Base-by-base conservation (phyloP, 2,888 invertebrate species). In the Lycocerus yunnanus region DNA sequence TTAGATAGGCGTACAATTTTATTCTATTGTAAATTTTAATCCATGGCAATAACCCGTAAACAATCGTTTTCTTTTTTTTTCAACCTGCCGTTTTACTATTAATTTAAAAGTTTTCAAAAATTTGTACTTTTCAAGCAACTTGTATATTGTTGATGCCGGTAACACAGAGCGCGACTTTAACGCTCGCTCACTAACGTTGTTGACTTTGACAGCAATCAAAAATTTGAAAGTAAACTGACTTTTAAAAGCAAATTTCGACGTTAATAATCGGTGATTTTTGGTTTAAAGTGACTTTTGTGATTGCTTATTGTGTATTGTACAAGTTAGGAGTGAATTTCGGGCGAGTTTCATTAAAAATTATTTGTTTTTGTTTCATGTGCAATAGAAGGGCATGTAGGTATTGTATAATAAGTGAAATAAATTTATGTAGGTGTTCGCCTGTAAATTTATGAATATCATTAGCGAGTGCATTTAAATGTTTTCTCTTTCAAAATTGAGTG, bases 391-490 rank as follows among this genome's bases (percentile, higher is more conserved):
- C 24, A 69, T 72, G 72, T 72, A 72, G 72, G 72, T 68, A 72
- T 68, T 68, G 72, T 68, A 72, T 72, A 72, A 72, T 72, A 68
- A 72, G 72, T 61, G 72, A 72, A 72, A 72, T 72, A 72, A 72
- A 20, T 61, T 15, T 67, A 59, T 67, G 72, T 72, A 72, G 72
- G 72, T 72, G 72, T 72, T 72, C 68, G 72, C 67, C 60, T 72
- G 72, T 72, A 72, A 72, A 66, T 72, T 43, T 72, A 72, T 72
- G 72, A 72, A 72, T 72, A 66, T 67, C 72, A 72, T 72, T 72
- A 72, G 67, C 61, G 43, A 43, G 43, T 43, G 43, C 43, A 43
- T 43, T 43, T 43, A 43, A 43, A 43, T 43, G 43, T 43, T 43
- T 43, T 43, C 43, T 43, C 43, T 43, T 43, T 43, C n/a, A 43